A percentile compares a stretch with the other conserved stretches of the same genome.
These are phyloP conservation scores for Nomada ruficornis DNA, from an alignment of 2,888 invertebrate species.

Conservation along the genomic window DNA sequence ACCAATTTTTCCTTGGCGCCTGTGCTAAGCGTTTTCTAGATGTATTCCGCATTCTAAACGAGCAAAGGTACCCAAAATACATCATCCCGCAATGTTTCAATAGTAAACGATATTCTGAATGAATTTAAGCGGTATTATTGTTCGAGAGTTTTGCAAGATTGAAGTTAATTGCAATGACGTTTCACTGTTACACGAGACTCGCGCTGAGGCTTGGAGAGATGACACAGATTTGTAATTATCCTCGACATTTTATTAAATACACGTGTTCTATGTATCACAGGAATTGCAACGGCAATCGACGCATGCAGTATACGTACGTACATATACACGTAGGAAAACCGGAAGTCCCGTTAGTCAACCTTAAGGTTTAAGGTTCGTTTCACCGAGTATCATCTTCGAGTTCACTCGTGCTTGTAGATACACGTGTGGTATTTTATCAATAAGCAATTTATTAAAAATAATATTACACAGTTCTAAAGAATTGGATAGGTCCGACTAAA, in stretches of 20 bases:
- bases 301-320: slow-evolving; percentile 58
- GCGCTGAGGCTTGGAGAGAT: neutral
- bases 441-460: neutral
- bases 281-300: slow-evolving; percentile 63
- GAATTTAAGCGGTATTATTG: neutral
- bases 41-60: neutral
- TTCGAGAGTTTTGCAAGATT: neutral
- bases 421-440: neutral
- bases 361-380: slow-evolving; percentile 77
- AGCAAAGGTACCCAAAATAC: neutral
- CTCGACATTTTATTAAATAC: neutral
- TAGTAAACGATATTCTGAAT: neutral
- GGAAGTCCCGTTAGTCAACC: slow-evolving; percentile 79
- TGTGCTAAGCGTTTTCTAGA: neutral
- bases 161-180: no score
- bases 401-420: slow-evolving; percentile 23
- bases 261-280: slow-evolving; percentile 29
- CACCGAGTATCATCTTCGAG: slow-evolving; percentile 45
- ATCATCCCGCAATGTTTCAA: neutral
- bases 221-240: neutral
- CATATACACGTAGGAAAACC: slow-evolving; percentile 51
- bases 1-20: slow-evolving; percentile 11
- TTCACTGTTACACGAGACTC: neutral
- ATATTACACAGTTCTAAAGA: neutral
- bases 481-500: neutral